Percentiles rank a stretch among this genome's conserved stretches.
Evolutionary conservation across 2,113 vertebrate genomes (phyloP).

Genomic region (Heterocephalus glaber): DNA sequence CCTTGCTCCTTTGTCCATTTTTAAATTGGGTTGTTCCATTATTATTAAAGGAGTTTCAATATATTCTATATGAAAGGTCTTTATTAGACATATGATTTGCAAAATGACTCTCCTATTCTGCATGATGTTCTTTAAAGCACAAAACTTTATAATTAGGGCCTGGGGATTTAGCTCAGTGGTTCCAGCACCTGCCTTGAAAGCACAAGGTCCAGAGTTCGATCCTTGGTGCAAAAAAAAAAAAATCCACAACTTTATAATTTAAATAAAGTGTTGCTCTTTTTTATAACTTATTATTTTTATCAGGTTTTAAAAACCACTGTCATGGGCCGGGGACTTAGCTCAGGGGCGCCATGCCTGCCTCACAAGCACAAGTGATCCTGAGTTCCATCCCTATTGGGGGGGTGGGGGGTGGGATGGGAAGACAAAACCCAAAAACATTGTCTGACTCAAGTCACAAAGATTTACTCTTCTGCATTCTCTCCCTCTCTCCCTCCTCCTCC

Average conservation of each 20-base stretch:
- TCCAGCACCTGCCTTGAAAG: too few relatives aligned
- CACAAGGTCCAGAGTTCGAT: too few relatives aligned
- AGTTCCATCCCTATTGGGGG: too few relatives aligned
- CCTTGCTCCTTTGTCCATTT: neutral
- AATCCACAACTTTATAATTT: neutral
- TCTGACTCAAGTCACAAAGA: neutral
- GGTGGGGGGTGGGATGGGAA: too few relatives aligned
- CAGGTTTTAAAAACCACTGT: neutral
- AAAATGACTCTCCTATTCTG: neutral
- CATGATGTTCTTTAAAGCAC: neutral
- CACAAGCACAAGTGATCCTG: too few relatives aligned
- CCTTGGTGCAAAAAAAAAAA: too few relatives aligned
- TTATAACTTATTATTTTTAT: neutral
- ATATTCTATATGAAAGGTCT: neutral
- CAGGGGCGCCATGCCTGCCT: too few relatives aligned
- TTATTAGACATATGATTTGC: neutral
- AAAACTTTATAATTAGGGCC: neutral
- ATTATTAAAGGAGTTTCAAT: neutral
- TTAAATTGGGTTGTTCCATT: neutral
- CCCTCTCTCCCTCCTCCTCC: neutral
- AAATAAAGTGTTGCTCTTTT: neutral
- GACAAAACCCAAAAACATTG: too few relatives aligned
- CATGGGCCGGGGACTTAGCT: too few relatives aligned
- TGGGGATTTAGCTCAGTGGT: too few relatives aligned
- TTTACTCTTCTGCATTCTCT: neutral